Evolutionary conservation across 2,888 invertebrate species (phyloP).

Genomic region (Caenorhabditis angaria): DNA sequence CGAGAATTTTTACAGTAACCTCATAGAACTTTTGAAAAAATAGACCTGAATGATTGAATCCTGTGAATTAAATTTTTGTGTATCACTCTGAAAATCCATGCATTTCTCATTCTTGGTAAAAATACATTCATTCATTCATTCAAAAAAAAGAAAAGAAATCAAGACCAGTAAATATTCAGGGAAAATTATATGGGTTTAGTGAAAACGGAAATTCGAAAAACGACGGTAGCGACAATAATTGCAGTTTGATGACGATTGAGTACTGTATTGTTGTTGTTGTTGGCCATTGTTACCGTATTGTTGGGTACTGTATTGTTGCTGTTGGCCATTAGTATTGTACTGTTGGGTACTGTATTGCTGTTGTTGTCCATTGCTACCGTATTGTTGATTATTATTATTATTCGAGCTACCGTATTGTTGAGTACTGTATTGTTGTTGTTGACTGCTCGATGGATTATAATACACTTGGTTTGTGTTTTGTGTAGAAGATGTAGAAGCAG

Average conservation of each 20-base stretch:
- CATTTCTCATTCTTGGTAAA: too few relatives aligned
- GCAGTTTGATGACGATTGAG: background rate
- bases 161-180: constrained; percentile 1
- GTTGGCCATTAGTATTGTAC: background rate
- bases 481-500: background rate
- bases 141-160: background rate
- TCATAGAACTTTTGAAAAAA: too few relatives aligned
- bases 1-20: too few relatives aligned
- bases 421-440: background rate
- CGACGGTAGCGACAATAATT: constrained; percentile 15
- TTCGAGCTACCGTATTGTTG: background rate
- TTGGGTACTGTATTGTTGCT: constrained; percentile 15
- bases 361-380: background rate
- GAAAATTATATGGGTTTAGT: constrained; percentile 20
- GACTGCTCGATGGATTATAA: background rate
- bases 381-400: too few relatives aligned
- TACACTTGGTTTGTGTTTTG: background rate
- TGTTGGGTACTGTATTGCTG: background rate
- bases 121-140: background rate
- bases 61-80: too few relatives aligned
- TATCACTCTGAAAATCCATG: too few relatives aligned
- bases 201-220: constrained; percentile 28
- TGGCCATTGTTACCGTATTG: background rate
- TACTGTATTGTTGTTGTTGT: constrained; percentile 7
- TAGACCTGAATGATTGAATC: too few relatives aligned